Percentiles rank a stretch among this genome's conserved stretches.
Conservation (phyloP, 2,797 vertebrate genomes). For the Sphenopsis melanotis region DNA sequence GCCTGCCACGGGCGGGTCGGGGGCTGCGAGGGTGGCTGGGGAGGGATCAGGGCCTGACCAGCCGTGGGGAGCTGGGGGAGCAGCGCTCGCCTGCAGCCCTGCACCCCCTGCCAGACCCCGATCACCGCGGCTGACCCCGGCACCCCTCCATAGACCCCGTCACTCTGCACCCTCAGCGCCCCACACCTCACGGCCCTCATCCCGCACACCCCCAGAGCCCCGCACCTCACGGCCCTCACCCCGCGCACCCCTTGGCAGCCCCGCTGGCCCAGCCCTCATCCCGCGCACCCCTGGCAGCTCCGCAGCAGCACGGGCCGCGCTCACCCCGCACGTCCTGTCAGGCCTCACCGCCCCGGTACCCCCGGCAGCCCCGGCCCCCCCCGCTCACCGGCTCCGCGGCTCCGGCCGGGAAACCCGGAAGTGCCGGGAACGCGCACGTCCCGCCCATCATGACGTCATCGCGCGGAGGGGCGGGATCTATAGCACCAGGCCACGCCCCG, state of each 20-base stretch:
- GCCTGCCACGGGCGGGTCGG: not conserved
- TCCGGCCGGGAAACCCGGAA: not conserved
- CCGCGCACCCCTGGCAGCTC: too few species aligned
- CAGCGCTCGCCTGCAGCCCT: too few species aligned
- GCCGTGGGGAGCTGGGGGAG: not conserved
- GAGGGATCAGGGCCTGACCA: not conserved
- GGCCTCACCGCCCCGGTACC: not conserved
- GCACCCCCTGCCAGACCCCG: not conserved
- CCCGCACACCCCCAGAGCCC: too few species aligned
- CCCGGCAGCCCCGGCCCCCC: not conserved
- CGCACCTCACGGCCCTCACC: too few species aligned
- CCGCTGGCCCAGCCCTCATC: not conserved
- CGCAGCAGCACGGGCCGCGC: not conserved
- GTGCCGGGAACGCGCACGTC: not conserved
- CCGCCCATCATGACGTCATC: not conserved
- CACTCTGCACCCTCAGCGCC: not conserved
- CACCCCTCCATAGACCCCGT: not conserved
- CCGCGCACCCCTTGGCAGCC: not conserved
- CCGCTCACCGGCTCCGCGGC: not conserved
- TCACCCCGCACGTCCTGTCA: not conserved
- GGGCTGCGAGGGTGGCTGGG: not conserved
- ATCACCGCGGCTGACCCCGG: too few species aligned
- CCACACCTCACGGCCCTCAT: not conserved
- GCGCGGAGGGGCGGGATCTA: fast-evolving
- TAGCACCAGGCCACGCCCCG: not conserved